Evolutionary conservation across 2,888 invertebrate species (phyloP), one percentile per base, ranked within the genome.

Genomic region (Nephrotoma flavescens): DNA sequence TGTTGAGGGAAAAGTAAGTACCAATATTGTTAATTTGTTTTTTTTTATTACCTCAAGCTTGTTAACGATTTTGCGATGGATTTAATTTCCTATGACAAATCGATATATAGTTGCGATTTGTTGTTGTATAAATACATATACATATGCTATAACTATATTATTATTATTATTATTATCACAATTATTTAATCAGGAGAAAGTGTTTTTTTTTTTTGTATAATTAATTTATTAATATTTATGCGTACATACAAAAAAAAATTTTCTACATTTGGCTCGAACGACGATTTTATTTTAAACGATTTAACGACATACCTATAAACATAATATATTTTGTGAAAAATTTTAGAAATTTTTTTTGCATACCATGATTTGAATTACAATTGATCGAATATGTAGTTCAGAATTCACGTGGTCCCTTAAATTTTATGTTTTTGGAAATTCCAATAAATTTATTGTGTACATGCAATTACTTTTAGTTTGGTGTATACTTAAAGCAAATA

Each of bases 1-100:
- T 88, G 94, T 95, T 2, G 94, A 95, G 89, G 95, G 95, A 90
- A 95, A 95, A 93, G 97, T 96, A 93, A 92, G 92, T 90, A 85
- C 42, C 31, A 31, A 42, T 6, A 0, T 52, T 52, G 42, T 41
- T 42, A 42, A 42, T 42, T 85, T 1, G 15, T 41, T 57, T 52
- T 41, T 57, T 52, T 12, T 15, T 15, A 57, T 57, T 19, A n/a
- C 4, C n/a, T 15, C n/a, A 57, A 57, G 57, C 19, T 57, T 57
- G 2, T 31, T 31, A 57, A 6, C 57, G 19, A 57, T 57, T 57
- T 15, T 0, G 19, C 57, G 11, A 41, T 84, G 42, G 42, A 83
- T 31, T 31, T 31, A 42, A 42, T 85, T 19, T 44, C 44, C 11
- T 9, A n/a, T 9, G 15, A 85, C 44, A 19, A 9, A 12, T 41